Conservation (phyloP, 2,888 invertebrate genomes). For the Himalopsyche anomala region DNA sequence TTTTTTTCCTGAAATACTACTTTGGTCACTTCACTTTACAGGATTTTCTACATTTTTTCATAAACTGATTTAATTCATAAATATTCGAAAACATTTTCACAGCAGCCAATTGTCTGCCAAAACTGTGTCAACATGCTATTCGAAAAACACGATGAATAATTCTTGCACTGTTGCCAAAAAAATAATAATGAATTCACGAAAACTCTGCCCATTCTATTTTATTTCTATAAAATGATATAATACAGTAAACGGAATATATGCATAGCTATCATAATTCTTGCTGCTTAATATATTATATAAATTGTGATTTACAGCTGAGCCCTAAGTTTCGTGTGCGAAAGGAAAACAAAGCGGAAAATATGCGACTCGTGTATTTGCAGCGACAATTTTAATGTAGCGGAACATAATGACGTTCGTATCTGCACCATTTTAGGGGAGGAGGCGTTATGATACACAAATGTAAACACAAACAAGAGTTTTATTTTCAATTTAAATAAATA, state of each 20-base stretch:
- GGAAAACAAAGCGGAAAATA: conserved; percentile 40
- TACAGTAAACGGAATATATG: background rate
- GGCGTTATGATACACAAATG: background rate
- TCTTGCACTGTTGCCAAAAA: no score
- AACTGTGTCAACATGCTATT: no score
- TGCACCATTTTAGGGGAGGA: background rate
- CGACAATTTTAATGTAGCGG: conserved; percentile 40
- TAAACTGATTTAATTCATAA: no score
- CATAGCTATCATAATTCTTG: background rate
- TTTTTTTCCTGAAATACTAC: no score
- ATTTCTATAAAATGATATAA: background rate
- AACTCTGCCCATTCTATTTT: background rate
- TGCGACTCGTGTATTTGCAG: conserved; percentile 37
- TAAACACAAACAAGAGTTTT: conserved; percentile 6
- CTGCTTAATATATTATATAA: background rate
- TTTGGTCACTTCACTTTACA: no score
- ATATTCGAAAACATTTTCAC: no score
- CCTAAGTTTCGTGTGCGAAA: conserved; percentile 10
- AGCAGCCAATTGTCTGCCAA: no score
- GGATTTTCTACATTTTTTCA: no score
- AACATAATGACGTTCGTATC: conserved; percentile 35
- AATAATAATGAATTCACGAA: no score
- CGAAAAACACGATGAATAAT: no score
- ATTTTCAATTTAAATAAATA: conserved; percentile 17
- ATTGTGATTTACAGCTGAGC: conserved; percentile 2